Conservation (phyloP, 1,140 invertebrate genomes). For the Drosophila pseudoobscura region DNA sequence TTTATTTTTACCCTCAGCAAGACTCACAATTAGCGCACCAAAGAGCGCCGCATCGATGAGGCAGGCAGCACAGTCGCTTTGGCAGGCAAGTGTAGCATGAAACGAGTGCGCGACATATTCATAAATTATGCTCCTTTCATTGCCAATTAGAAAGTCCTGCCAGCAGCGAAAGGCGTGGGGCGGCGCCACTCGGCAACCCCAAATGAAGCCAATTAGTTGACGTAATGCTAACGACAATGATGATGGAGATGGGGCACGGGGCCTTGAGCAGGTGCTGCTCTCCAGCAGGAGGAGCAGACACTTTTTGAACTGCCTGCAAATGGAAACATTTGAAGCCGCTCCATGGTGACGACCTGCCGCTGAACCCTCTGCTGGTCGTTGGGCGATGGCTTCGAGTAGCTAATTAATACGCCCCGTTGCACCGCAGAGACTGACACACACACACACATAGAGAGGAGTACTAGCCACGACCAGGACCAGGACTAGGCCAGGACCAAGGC, state of each 20-base stretch:
- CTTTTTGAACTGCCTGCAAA: constrained; percentile 74
- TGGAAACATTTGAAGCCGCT: constrained; percentile 68
- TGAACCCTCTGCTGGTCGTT: constrained; percentile 13
- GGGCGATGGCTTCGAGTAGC: constrained; percentile 66
- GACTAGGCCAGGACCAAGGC: neutral
- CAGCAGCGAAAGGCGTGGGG: constrained; percentile 33
- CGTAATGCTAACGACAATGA: constrained; percentile 74
- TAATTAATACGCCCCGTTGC: constrained; percentile 79
- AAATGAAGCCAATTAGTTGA: constrained; percentile 80
- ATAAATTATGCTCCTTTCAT: constrained; percentile 78
- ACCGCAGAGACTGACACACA: constrained; percentile 55
- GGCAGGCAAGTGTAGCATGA: constrained; percentile 58
- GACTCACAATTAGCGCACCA: constrained; percentile 37
- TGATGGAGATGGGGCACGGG: constrained; percentile 9
- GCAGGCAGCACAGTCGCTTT: constrained; percentile 10
- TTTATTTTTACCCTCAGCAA: neutral
- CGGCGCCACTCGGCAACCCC: constrained; percentile 66
- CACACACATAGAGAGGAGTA: constrained; percentile 41
- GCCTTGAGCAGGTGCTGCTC: neutral
- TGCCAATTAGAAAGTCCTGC: constrained; percentile 75
- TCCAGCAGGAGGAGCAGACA: constrained; percentile 27
- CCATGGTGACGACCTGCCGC: constrained; percentile 37
- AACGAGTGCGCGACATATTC: constrained; percentile 69
- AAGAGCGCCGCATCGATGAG: constrained; percentile 19
- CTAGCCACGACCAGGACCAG: constrained; percentile 5